Percentiles rank a stretch among this genome's conserved stretches.
These are phyloP conservation scores for Paedocypris sp. DNA, from an alignment of 2,113 vertebrate species.

Conservation along the genomic window DNA sequence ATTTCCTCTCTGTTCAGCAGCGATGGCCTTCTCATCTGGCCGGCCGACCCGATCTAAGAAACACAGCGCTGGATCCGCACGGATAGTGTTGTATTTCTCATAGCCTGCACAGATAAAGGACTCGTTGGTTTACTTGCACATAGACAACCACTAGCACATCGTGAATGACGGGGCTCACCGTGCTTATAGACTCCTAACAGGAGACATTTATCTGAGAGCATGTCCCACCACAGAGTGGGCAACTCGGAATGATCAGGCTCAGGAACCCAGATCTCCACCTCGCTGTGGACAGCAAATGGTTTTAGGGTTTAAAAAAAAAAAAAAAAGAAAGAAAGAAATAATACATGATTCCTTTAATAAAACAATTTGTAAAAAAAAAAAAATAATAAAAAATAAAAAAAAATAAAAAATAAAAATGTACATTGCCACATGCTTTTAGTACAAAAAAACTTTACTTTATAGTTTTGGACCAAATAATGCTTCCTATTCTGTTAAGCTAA, in stretches of 20 bases:
- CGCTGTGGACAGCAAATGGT: constrained; percentile 60
- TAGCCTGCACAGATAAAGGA: constrained; percentile 67
- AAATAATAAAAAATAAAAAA: too few relatives aligned
- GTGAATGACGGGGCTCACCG: constrained; percentile 59
- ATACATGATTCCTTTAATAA: too few relatives aligned
- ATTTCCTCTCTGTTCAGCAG: constrained; percentile 90
- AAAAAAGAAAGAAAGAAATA: too few relatives aligned
- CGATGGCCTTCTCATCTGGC: constrained; percentile 95
- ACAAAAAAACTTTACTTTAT: too few relatives aligned
- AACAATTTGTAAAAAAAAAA: too few relatives aligned
- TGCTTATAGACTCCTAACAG: constrained; percentile 93
- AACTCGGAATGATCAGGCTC: constrained; percentile 91
- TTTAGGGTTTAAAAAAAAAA: too few relatives aligned
- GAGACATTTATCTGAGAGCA: constrained; percentile 85
- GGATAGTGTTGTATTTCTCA: constrained; percentile 96
- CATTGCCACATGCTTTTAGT: too few relatives aligned
- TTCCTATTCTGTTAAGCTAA: too few relatives aligned
- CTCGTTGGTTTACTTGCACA: too few relatives aligned
- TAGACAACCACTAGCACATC: background rate
- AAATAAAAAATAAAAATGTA: too few relatives aligned
- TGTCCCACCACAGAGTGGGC: constrained; percentile 91
- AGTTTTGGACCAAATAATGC: too few relatives aligned
- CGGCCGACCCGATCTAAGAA: constrained; percentile 92
- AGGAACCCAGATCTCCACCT: constrained; percentile 91
- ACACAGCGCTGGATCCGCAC: constrained; percentile 84